Base-by-base conservation (phyloP, 2,113 vertebrate genomes). In the Varanus salvator region DNA sequence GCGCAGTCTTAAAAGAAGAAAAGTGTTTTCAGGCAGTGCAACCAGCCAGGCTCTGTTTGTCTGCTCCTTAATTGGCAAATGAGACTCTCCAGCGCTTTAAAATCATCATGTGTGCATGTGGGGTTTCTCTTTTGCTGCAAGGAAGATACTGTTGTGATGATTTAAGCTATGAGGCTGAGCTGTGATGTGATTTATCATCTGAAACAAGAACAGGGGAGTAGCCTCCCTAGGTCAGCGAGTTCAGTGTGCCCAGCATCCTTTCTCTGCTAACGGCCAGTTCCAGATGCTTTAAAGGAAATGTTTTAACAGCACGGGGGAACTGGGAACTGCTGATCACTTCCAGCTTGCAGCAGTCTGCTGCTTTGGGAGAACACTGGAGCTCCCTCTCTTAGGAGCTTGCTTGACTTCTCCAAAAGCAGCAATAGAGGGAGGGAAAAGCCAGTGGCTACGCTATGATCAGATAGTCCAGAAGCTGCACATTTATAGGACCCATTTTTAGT, bases 221-320 rank as follows among this genome's bases (percentile, higher is more conserved):
- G 60, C 64, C 54, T 85, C 17, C 38, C n/a, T 54, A 66, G 88
- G 82, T 89, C 88, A 78, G 60, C 31, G 60, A 76, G 80, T 85
- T 89, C 82, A 78, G 52, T 78, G 88, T 15, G 74, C 57, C 38
- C 52, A 34, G 44, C 44, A 89, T 89, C 72, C 74, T 77, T 85
- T 89, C 82, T 69, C 48, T 54, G 82, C 69, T 85, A 76, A 85
- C 69, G 74, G 72, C n/a, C n/a, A 38, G 60, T 78, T 89, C 82
- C 88, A 89, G 74, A 89, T 89, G 88, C 25, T 85, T 85, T 78
- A 69, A 48, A 38, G 74, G 82, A 89, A 85, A 89, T 68, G 74
- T 85, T 89, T 85, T 68, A 77, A 85, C 82, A 69, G 75, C 74
- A 89, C 85, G 82, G 82, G 38, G 74, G 83, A 84, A 54, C 31